These are phyloP conservation scores for Rhinophrynus dorsalis DNA, from an alignment of 2,797 vertebrate species.

Conservation along the genomic window DNA sequence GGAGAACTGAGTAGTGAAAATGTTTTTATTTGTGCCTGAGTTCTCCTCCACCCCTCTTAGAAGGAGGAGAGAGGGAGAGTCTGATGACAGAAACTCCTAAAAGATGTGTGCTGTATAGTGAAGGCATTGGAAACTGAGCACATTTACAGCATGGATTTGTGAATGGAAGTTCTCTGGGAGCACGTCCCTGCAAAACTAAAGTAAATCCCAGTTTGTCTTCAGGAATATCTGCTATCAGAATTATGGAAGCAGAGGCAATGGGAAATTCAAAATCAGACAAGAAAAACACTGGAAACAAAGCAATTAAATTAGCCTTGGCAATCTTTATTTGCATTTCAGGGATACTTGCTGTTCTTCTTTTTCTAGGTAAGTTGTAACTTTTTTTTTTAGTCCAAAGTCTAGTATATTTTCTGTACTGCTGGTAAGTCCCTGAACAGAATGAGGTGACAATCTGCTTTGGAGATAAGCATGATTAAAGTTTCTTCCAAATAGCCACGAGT, in stretches of 20 bases:
- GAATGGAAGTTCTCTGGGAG: slow-evolving; percentile 53
- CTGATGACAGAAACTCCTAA: slow-evolving; percentile 55
- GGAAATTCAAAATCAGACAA: slow-evolving; percentile 49
- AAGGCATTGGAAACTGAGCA: slow-evolving; percentile 50
- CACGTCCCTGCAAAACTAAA: slow-evolving; percentile 43
- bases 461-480: too few species aligned
- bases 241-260: slow-evolving; percentile 71
- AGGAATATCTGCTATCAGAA: background rate
- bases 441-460: too few species aligned
- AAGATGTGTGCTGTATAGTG: slow-evolving; percentile 49
- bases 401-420: too few species aligned
- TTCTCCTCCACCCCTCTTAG: slow-evolving; percentile 53
- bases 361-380: slow-evolving; percentile 67
- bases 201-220: slow-evolving; percentile 32
- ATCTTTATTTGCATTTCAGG: slow-evolving; percentile 71
- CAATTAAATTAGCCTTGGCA: slow-evolving; percentile 76
- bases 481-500: too few species aligned
- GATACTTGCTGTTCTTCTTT: slow-evolving; percentile 62
- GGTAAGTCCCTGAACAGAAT: too few species aligned
- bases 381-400: too few species aligned
- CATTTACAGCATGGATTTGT: slow-evolving; percentile 58
- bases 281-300: slow-evolving; percentile 61
- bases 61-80: slow-evolving; percentile 54
- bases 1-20: slow-evolving; percentile 52
- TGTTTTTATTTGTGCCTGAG: slow-evolving; percentile 50